A percentile compares a stretch with the other conserved stretches of the same genome.
Evolutionary conservation across 2,113 vertebrate species (phyloP).

Genomic region (Erinaceus europaeus): DNA sequence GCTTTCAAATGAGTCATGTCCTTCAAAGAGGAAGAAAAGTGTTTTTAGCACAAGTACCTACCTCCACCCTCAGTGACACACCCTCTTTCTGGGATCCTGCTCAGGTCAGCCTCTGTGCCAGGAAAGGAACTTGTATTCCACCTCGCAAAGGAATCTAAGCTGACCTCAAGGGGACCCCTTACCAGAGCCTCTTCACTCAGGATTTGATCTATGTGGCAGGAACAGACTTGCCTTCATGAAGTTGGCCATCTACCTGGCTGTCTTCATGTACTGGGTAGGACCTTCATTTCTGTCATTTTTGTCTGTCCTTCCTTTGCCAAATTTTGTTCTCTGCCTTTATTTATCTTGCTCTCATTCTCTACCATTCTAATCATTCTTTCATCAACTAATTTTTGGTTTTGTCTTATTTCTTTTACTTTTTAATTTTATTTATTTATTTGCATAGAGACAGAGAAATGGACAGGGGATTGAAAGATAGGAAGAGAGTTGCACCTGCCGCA

Average conservation of each 20-base stretch:
- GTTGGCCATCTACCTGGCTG: neutral
- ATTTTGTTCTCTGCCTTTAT: neutral
- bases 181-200: neutral
- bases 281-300: neutral
- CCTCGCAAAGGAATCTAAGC: neutral
- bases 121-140: neutral
- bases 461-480: no score
- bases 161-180: neutral
- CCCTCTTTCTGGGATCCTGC: neutral
- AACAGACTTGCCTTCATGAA: slow-evolving; percentile 13
- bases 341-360: neutral
- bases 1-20: slow-evolving; percentile 41
- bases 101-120: neutral
- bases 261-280: neutral
- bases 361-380: neutral
- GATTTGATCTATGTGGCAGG: neutral
- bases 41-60: neutral
- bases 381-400: neutral
- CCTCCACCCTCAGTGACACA: neutral
- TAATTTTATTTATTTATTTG: no score
- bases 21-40: slow-evolving; percentile 27
- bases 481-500: no score
- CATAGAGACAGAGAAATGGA: no score
- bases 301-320: neutral
- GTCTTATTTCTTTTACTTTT: neutral